Conservation (phyloP, 2,797 vertebrate genomes). For the Hippopotamyrus pictus region DNA sequence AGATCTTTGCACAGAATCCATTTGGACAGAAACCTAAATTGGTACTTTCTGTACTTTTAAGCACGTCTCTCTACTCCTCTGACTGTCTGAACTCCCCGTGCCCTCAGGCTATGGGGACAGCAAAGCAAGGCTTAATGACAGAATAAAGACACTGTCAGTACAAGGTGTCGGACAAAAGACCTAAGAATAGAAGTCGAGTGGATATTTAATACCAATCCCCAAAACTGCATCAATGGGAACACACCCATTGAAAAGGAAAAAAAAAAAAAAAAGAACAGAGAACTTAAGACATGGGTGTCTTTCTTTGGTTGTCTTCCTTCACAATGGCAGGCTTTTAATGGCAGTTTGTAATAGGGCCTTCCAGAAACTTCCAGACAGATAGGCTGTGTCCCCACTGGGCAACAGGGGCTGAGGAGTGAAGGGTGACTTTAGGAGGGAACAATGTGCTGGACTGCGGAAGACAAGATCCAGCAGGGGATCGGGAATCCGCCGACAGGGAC, state of each 20-base stretch:
- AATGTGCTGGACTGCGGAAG: neutral
- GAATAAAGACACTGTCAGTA: conserved; percentile 53
- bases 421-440: neutral
- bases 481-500: neutral
- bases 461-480: neutral
- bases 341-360: neutral
- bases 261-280: neutral
- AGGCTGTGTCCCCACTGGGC: neutral
- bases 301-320: neutral
- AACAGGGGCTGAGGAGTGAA: neutral
- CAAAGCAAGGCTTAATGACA: conserved; percentile 34
- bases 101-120: conserved; percentile 24
- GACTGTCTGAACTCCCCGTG: conserved; percentile 22
- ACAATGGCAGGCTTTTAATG: conserved; percentile 11
- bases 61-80: neutral
- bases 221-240: conserved; percentile 9
- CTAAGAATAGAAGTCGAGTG: conserved; percentile 59
- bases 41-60: conserved; percentile 5
- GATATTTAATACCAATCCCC: conserved; percentile 41
- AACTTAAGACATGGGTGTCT: conserved; percentile 15
- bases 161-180: conserved; percentile 50
- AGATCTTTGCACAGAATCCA: conserved; percentile 2
- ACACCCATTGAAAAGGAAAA: neutral
- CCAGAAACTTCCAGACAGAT: neutral
- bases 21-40: conserved; percentile 7